Conservation (phyloP, 2,797 vertebrate genomes). For the Liparis tanakae region DNA sequence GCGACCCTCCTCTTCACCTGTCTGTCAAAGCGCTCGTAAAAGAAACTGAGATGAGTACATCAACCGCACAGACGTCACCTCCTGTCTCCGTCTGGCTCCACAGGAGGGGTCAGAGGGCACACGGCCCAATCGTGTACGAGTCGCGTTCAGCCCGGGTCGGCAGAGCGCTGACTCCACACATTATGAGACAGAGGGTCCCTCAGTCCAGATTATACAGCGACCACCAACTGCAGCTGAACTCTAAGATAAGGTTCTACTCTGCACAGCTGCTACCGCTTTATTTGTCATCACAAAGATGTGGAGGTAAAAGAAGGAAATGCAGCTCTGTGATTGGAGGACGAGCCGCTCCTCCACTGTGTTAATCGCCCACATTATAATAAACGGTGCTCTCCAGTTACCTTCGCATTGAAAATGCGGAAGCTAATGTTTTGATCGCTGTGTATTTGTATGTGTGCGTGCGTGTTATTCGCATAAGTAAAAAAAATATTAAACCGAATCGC, state of each 20-base stretch:
- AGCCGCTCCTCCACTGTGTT: too few species aligned
- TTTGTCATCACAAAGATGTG: too few species aligned
- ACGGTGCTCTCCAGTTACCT: too few species aligned
- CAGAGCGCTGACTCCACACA: neutral
- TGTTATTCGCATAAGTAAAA: too few species aligned
- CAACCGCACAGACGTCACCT: neutral
- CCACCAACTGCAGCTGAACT: neutral
- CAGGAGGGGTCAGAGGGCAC: constrained; percentile 8
- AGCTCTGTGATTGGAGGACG: too few species aligned
- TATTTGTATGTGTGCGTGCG: too few species aligned
- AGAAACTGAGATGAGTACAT: neutral
- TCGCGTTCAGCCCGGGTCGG: neutral
- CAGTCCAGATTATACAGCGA: neutral
- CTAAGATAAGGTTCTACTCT: too few species aligned
- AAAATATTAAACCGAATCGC: too few species aligned
- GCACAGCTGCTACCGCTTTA: too few species aligned
- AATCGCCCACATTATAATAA: too few species aligned
- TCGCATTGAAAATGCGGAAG: too few species aligned
- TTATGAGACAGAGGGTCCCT: neutral
- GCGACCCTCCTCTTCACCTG: constrained; percentile 49
- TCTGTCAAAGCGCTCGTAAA: constrained; percentile 36
- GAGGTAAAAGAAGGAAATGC: neutral
- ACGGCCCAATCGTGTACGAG: neutral
- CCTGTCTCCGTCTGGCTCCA: neutral
- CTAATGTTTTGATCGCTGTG: too few species aligned